A percentile compares a stretch with the other conserved stretches of the same genome.
phyloP scores from a whole-genome alignment of 1,140 invertebrate species.

The Diprion similis region DNA sequence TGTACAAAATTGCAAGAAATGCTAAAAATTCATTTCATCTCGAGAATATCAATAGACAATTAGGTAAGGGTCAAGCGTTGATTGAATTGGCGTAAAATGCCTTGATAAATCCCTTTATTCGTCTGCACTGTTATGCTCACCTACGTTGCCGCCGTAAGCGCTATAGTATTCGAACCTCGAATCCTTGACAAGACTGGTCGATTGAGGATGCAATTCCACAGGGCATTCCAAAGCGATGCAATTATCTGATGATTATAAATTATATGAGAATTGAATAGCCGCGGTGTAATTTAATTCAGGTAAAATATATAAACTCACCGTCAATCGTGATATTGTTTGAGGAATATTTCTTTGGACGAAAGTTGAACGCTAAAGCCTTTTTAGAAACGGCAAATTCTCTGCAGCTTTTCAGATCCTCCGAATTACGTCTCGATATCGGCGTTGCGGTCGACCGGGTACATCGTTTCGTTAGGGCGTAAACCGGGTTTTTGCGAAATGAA shows the following conservation, averaged over 20 bases:
- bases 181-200: slow-evolving; percentile 58
- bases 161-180: slow-evolving; percentile 68
- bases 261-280: background rate
- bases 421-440: slow-evolving; percentile 41
- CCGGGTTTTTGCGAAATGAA: slow-evolving; percentile 30
- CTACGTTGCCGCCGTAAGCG: slow-evolving; percentile 43
- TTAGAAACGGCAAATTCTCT: slow-evolving; percentile 63
- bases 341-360: slow-evolving; percentile 50
- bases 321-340: background rate
- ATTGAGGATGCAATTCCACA: slow-evolving; percentile 58
- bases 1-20: no score
- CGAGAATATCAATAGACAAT: no score
- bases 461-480: slow-evolving; percentile 43
- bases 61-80: no score
- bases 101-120: no score
- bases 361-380: slow-evolving; percentile 71
- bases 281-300: slow-evolving; percentile 16
- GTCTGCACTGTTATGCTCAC: no score
- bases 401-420: slow-evolving; percentile 58
- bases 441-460: slow-evolving; percentile 44
- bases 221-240: slow-evolving; percentile 68
- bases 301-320: slow-evolving; percentile 28
- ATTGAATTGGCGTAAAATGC: no score
- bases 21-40: no score
- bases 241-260: slow-evolving; percentile 30